These are phyloP conservation scores for Apis florea DNA, from an alignment of 1,140 invertebrate genomes.

Conservation along the genomic window DNA sequence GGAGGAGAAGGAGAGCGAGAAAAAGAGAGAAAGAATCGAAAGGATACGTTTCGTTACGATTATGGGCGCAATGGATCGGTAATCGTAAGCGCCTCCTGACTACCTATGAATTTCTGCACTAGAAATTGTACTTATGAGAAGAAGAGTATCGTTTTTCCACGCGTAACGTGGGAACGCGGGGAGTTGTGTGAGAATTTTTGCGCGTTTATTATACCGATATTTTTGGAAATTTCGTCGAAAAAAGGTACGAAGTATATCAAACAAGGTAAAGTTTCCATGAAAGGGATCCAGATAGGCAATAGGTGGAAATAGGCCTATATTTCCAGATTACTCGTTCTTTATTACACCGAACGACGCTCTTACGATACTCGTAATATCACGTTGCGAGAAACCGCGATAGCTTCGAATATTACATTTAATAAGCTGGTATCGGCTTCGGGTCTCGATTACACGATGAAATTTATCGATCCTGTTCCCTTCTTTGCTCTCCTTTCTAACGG, in stretches of 20 bases:
- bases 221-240: too few relatives aligned
- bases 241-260: too few relatives aligned
- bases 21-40: conserved; percentile 3
- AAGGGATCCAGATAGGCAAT: neutral
- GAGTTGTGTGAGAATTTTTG: too few relatives aligned
- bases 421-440: conserved; percentile 32
- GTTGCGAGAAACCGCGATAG: conserved; percentile 29
- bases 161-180: conserved; percentile 56
- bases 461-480: neutral
- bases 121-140: too few relatives aligned
- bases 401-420: conserved; percentile 44
- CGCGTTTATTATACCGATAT: too few relatives aligned
- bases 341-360: conserved; percentile 49
- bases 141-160: conserved; percentile 40
- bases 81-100: conserved; percentile 56
- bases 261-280: too few relatives aligned
- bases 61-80: conserved; percentile 68
- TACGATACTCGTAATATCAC: conserved; percentile 46
- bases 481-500: neutral
- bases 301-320: conserved; percentile 22
- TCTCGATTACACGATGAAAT: conserved; percentile 22
- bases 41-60: conserved; percentile 75
- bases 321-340: conserved; percentile 43
- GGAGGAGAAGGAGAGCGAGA: neutral
- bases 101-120: too few relatives aligned